Evolutionary conservation across 2,888 invertebrate genomes (phyloP), one percentile per base, ranked within the genome.

Genomic region (Peribatodes rhomboidaria): DNA sequence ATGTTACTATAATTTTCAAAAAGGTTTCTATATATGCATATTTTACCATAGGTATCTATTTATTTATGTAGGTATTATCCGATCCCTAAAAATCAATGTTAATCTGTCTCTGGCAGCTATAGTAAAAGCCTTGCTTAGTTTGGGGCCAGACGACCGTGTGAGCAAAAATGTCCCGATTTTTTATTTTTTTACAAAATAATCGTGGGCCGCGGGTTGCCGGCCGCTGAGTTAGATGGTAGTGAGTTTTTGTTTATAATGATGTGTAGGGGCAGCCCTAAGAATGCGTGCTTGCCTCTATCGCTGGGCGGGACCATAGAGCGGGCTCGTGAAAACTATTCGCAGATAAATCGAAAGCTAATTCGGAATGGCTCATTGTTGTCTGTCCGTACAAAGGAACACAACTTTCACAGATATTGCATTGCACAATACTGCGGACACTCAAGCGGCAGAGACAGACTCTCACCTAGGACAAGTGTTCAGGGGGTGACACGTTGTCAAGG

Each of bases 291-390:
- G 35, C 44, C 22, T 56, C 50, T 52, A 56, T 52, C 73, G 72
- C 72, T 72, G 79, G 84, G 85, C 84, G 84, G 79, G 75, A 73
- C 77, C 73, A 67, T 69, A 72, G 75, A 56, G 73, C 74, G 71
- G 77, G 74, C 71, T 80, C 85, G 83, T 84, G 87, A 85, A 89
- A 87, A 87, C 84, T 85, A 83, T 86, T 86, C 81, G 81, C 81
- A 87, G 89, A 90, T 91, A 90, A 88, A 89, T 90, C 88, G 88
- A 90, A 86, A 82, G 89, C 89, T 92, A 91, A 92, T 92, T 91
- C 85, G 82, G 85, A 92, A 91, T 85, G 84, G 88, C 84, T 86
- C 83, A 92, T 92, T 92, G 92, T 91, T 91, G 91, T 92, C 88
- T 89, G 86, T 82, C 81, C 77, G 77, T 83, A 89, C 89, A 90